Conservation (phyloP, 2,888 invertebrate genomes). For the Pollenia labialis region DNA sequence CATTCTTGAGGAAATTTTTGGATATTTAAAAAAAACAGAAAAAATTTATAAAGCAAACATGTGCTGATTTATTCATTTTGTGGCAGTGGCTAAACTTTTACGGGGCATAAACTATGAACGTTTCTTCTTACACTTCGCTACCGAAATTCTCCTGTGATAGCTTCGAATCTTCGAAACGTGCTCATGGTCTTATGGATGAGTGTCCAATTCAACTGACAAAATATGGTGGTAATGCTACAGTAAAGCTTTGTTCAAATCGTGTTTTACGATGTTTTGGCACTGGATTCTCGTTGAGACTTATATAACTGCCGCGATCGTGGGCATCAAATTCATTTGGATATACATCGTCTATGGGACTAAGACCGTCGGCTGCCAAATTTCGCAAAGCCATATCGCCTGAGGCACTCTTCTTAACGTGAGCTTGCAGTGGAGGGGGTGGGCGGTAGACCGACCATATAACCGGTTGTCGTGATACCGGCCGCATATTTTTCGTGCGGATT, state of each 20-base stretch:
- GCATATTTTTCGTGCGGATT: slow-evolving; percentile 91
- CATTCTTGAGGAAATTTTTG: too few relatives aligned
- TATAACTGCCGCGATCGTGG: slow-evolving; percentile 85
- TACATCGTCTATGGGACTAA: slow-evolving; percentile 86
- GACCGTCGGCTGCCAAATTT: slow-evolving; percentile 85
- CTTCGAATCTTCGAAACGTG: slow-evolving; percentile 84
- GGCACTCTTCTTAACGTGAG: slow-evolving; percentile 90
- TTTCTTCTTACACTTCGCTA: slow-evolving; percentile 82
- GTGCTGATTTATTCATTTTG: slow-evolving; percentile 90
- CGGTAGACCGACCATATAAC: slow-evolving; percentile 80
- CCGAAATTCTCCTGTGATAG: slow-evolving; percentile 86
- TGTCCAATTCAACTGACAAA: slow-evolving; percentile 78
- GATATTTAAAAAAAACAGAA: too few relatives aligned
- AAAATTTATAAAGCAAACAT: too few relatives aligned
- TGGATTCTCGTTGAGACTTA: slow-evolving; percentile 88
- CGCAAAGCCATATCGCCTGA: slow-evolving; percentile 91
- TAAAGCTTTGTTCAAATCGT: slow-evolving; percentile 90
- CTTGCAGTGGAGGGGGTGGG: slow-evolving; percentile 83
- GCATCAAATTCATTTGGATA: slow-evolving; percentile 85
- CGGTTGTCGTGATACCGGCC: slow-evolving; percentile 75
- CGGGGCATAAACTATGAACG: slow-evolving; percentile 87
- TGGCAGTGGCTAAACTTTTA: slow-evolving; percentile 89
- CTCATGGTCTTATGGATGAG: slow-evolving; percentile 76
- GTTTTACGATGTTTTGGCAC: slow-evolving; percentile 93
- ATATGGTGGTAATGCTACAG: slow-evolving; percentile 84